A percentile compares a stretch with the other conserved stretches of the same genome.
Conservation (phyloP, 2,888 invertebrate genomes). For the Gandaritis pyraliata region DNA sequence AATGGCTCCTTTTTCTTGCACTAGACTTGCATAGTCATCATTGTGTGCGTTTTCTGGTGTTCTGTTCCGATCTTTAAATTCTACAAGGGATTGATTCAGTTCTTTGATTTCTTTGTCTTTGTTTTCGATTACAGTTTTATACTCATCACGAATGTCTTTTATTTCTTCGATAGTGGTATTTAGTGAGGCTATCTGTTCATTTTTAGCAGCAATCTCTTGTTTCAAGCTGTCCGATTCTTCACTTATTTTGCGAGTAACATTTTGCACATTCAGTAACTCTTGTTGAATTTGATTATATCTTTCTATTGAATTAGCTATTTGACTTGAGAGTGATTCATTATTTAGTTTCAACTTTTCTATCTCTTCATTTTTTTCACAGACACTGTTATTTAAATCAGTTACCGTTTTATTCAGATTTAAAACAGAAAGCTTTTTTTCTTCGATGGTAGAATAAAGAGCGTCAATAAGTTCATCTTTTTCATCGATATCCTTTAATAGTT, state of each 20-base stretch:
- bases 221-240: constrained; percentile 57
- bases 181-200: constrained; percentile 56
- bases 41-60: constrained; percentile 56
- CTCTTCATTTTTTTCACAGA: constrained; percentile 61
- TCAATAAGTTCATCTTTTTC: constrained; percentile 74
- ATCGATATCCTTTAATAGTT: constrained; percentile 64
- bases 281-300: constrained; percentile 53
- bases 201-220: constrained; percentile 61
- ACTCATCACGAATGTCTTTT: constrained; percentile 36
- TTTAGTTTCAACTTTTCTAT: constrained; percentile 57
- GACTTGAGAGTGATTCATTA: constrained; percentile 48
- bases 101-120: constrained; percentile 74
- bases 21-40: constrained; percentile 61
- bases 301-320: constrained; percentile 38
- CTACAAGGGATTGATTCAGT: constrained; percentile 64
- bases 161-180: constrained; percentile 49
- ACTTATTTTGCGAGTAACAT: constrained; percentile 61
- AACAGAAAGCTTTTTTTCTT: constrained; percentile 54
- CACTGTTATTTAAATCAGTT: constrained; percentile 54
- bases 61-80: constrained; percentile 65
- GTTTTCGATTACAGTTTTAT: constrained; percentile 50
- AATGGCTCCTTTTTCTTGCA: constrained; percentile 61
- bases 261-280: constrained; percentile 57
- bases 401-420: constrained; percentile 52
- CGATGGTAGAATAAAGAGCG: constrained; percentile 56